Percentiles rank a stretch among this genome's conserved stretches.
These are phyloP conservation scores for Cnemophilus loriae DNA, from an alignment of 2,113 vertebrate genomes.

Conservation along the genomic window DNA sequence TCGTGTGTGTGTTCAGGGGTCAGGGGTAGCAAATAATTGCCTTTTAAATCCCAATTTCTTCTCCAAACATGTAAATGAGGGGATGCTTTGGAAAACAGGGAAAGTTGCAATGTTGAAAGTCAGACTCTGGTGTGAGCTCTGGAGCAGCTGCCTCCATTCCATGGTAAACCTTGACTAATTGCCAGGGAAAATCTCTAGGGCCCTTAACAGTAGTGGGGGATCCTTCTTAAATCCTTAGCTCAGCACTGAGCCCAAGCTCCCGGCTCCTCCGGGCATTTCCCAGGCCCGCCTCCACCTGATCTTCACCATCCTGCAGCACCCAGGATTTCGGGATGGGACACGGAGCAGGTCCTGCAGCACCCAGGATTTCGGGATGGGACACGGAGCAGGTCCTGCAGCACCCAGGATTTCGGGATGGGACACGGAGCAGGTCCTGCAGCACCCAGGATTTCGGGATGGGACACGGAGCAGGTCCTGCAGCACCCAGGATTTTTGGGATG, in stretches of 20 bases:
- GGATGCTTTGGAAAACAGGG: not conserved
- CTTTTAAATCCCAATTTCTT: not conserved
- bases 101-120: not conserved
- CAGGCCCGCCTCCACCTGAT: not conserved
- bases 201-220: not conserved
- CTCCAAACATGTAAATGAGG: not conserved
- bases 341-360: rapidly evolving
- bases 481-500: not conserved
- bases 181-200: not conserved
- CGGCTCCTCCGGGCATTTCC: not conserved
- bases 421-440: not conserved
- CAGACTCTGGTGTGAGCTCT: not conserved
- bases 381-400: not conserved
- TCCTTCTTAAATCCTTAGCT: not conserved
- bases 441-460: not conserved
- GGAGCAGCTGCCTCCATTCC: not conserved
- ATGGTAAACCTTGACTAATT: not conserved
- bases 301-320: not conserved
- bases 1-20: not conserved
- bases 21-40: not conserved
- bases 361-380: not conserved
- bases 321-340: not conserved
- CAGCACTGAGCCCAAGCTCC: not conserved
- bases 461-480: not conserved
- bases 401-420: not conserved